phyloP scores from a whole-genome alignment of 2,113 vertebrate genomes.

The Tachycineta bicolor region DNA sequence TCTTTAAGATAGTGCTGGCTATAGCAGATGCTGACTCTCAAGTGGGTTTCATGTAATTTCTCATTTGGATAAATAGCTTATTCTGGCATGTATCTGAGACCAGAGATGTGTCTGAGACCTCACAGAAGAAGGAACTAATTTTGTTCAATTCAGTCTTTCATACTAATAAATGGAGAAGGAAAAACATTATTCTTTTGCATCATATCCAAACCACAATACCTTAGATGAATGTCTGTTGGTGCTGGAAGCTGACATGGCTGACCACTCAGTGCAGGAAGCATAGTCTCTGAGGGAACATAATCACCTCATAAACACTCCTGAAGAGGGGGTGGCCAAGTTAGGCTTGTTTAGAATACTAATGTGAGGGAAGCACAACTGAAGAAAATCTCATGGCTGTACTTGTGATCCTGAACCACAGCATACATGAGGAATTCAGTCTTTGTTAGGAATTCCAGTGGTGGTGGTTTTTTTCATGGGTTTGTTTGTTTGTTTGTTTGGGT shows the following conservation, averaged over 20 bases:
- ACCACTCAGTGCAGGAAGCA: neutral
- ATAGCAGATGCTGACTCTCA: neutral
- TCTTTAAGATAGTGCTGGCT: neutral
- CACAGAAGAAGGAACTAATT: neutral
- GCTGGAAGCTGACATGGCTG: neutral
- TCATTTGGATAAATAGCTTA: constrained; percentile 7
- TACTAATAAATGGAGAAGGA: neutral
- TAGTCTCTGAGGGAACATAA: constrained; percentile 37
- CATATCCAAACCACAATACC: constrained; percentile 40
- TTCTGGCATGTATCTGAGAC: neutral
- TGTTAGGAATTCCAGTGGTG: neutral
- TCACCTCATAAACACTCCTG: constrained; percentile 42
- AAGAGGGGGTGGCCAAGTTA: neutral
- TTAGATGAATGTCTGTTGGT: neutral
- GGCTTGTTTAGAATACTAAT: neutral
- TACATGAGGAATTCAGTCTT: neutral
- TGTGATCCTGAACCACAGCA: neutral
- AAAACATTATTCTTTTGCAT: neutral
- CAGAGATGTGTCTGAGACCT: neutral
- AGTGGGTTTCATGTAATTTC: constrained; percentile 21
- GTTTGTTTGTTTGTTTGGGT: neutral
- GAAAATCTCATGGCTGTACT: neutral
- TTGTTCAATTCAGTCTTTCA: constrained; percentile 5
- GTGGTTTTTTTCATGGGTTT: neutral
- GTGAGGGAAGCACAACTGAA: neutral